Percentiles rank a stretch among this genome's conserved stretches.
Conservation (phyloP, 2,888 invertebrate species). For the Sicus ferrugineus region DNA sequence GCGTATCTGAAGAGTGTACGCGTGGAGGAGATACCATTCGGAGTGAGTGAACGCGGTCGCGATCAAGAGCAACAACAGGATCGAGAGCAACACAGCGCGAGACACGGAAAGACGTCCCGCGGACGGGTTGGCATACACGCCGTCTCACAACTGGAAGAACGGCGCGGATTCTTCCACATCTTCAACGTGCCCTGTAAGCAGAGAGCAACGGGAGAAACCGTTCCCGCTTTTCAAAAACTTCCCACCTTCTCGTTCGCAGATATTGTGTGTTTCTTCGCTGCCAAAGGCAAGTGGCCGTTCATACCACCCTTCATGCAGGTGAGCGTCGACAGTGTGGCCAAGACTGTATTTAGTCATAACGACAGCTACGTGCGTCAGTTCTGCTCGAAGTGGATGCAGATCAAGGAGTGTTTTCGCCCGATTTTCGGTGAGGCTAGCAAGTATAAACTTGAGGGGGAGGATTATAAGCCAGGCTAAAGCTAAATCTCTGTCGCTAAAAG, state of each 20-base stretch:
- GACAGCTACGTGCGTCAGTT: slow-evolving; percentile 58
- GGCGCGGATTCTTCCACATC: slow-evolving; percentile 57
- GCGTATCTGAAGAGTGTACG: slow-evolving; percentile 52
- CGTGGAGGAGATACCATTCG: slow-evolving; percentile 55
- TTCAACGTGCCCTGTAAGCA: slow-evolving; percentile 61
- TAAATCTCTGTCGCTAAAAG: no score
- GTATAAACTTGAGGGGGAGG: no score
- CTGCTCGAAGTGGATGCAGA: slow-evolving; percentile 60
- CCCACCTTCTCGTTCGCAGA: slow-evolving; percentile 46
- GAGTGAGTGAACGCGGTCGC: slow-evolving; percentile 32
- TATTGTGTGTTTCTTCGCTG: slow-evolving; percentile 62
- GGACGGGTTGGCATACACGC: slow-evolving; percentile 49
- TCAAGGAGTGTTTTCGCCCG: slow-evolving; percentile 61
- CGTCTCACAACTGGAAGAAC: slow-evolving; percentile 53
- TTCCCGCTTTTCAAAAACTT: neutral
- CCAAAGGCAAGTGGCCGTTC: slow-evolving; percentile 64
- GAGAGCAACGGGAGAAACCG: neutral
- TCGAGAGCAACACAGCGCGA: neutral
- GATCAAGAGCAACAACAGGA: neutral
- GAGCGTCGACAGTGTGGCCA: slow-evolving; percentile 57
- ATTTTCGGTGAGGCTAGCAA: slow-evolving; percentile 52
- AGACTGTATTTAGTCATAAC: slow-evolving; percentile 55
- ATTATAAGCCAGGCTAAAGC: no score
- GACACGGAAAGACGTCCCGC: slow-evolving; percentile 2
- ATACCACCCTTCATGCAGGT: slow-evolving; percentile 60